Conservation (phyloP, 2,113 vertebrate genomes). For the Oncorhynchus nerka region DNA sequence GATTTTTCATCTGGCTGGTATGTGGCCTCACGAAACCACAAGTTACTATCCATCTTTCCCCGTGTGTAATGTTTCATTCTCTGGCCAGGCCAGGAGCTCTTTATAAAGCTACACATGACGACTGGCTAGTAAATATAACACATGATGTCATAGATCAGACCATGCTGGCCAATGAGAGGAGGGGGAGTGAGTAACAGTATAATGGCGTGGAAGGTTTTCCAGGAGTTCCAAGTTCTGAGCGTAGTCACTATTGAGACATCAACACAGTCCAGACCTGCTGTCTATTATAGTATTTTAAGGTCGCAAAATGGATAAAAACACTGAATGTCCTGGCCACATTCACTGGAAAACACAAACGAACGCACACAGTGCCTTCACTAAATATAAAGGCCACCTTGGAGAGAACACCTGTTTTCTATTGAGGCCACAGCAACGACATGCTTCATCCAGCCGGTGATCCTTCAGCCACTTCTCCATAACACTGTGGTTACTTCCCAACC, state of each 20-base stretch:
- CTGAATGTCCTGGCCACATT: constrained; percentile 5
- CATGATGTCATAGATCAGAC: constrained; percentile 70
- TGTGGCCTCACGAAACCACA: constrained; percentile 71
- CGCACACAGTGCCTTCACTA: neutral
- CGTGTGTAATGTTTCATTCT: constrained; percentile 73
- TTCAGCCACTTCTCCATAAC: neutral
- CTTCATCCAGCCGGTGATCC: neutral
- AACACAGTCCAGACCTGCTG: constrained; percentile 8
- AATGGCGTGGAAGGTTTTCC: constrained; percentile 28
- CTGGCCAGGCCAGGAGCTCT: constrained; percentile 60
- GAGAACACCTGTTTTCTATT: neutral
- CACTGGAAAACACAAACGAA: neutral
- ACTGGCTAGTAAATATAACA: constrained; percentile 62
- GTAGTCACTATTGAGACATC: constrained; percentile 12
- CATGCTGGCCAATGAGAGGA: constrained; percentile 25
- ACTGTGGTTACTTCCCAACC: neutral
- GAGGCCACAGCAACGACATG: neutral
- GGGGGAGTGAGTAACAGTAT: constrained; percentile 16
- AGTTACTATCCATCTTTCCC: constrained; percentile 74
- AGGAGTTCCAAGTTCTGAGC: neutral
- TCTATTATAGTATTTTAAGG: constrained; percentile 5
- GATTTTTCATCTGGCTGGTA: constrained; percentile 48
- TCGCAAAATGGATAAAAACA: constrained; percentile 21
- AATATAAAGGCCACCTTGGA: neutral
- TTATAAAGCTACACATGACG: constrained; percentile 60